Percentiles rank a stretch among this genome's conserved stretches.
Conservation (phyloP, 2,113 vertebrate genomes). For the Oenanthe oenanthe region DNA sequence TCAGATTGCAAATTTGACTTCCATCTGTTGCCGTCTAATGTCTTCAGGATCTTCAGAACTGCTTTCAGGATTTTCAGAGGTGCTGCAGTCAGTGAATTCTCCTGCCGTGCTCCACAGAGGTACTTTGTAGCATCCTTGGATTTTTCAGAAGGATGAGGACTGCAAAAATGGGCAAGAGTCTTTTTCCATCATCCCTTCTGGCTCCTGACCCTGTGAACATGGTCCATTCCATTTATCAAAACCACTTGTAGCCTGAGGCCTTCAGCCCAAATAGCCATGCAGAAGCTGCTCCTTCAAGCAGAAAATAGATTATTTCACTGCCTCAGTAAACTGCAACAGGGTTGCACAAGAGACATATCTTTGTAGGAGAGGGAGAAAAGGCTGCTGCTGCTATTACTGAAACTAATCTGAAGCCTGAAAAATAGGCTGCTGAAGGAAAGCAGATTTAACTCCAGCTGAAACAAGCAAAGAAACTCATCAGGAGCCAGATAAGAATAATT, state of each 20-base stretch:
- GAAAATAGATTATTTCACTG: background rate
- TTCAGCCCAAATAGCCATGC: background rate
- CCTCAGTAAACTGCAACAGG: background rate
- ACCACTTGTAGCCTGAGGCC: background rate
- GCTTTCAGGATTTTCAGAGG: background rate
- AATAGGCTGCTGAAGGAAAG: background rate
- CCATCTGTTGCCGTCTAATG: background rate
- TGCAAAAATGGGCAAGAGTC: background rate
- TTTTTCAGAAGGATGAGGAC: background rate
- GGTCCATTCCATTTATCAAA: background rate
- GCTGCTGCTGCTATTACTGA: background rate
- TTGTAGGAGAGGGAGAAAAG: background rate
- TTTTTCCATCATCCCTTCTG: background rate
- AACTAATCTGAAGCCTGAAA: background rate
- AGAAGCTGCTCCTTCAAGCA: background rate
- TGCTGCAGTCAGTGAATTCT: background rate
- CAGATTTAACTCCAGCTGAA: background rate
- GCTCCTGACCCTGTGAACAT: background rate
- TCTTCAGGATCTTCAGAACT: background rate
- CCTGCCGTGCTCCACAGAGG: background rate
- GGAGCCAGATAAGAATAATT: background rate
- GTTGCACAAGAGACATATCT: background rate
- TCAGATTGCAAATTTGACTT: background rate
- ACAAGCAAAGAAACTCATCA: background rate
- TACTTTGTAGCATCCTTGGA: background rate